phyloP scores from a whole-genome alignment of 1,140 invertebrate genomes.

The Calliopsis andreniformis region DNA sequence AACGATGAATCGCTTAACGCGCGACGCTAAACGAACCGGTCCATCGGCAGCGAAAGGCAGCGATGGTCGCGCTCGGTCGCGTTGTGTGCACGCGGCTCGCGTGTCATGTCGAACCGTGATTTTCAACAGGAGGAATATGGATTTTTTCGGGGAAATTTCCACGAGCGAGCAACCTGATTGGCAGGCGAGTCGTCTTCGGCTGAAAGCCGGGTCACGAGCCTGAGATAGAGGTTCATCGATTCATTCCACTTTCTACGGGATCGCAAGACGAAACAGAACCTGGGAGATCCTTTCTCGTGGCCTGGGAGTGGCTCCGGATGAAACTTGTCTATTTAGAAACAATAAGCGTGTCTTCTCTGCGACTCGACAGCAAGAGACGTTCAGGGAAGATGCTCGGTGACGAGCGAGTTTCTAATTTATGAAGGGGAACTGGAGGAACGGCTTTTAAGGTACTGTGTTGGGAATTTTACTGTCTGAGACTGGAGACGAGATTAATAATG shows the following conservation, averaged over 20 bases:
- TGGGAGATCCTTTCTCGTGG: conserved; percentile 20
- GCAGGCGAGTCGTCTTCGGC: conserved; percentile 24
- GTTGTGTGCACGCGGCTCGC: conserved; percentile 7
- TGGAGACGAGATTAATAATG: too few relatives aligned
- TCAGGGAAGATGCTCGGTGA: neutral
- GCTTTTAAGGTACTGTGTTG: neutral
- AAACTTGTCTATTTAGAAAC: conserved; percentile 23
- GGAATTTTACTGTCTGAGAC: neutral
- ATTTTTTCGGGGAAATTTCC: conserved; percentile 13
- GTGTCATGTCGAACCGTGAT: conserved; percentile 1
- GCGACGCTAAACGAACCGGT: conserved; percentile 32
- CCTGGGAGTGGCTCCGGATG: conserved; percentile 34
- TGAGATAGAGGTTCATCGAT: conserved; percentile 46
- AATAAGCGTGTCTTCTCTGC: neutral
- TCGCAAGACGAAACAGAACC: conserved; percentile 3
- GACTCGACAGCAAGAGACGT: neutral
- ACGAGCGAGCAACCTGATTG: neutral
- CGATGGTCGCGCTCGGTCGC: conserved; percentile 10
- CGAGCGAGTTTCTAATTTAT: conserved; percentile 32
- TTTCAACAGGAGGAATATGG: neutral
- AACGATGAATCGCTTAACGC: conserved; percentile 27
- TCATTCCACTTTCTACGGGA: conserved; percentile 62
- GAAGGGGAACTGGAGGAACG: neutral
- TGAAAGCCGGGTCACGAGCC: conserved; percentile 31
- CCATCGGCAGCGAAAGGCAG: conserved; percentile 40